Percentiles rank a stretch among this genome's conserved stretches.
Conservation (phyloP, 2,888 invertebrate species). For the Macrosiphum euphorbiae region DNA sequence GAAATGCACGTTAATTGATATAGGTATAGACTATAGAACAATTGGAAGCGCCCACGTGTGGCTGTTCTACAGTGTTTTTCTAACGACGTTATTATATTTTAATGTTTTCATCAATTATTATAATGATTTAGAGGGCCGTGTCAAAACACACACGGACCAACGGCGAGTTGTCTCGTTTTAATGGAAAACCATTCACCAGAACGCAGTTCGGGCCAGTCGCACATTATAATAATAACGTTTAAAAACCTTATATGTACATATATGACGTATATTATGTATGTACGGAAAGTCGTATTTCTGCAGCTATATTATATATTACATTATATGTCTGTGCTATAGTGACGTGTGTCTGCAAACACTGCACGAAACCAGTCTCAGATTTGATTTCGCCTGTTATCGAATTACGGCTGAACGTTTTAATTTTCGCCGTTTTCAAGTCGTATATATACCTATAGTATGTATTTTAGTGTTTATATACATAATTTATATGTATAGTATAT, state of each 20-base stretch:
- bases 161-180: background rate
- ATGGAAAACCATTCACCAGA: background rate
- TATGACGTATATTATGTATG: background rate
- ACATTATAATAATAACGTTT: background rate
- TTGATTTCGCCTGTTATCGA: background rate
- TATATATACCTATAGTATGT: background rate
- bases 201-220: background rate
- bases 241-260: background rate
- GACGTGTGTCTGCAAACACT: background rate
- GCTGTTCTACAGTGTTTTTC: background rate
- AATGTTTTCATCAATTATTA: conserved; percentile 5
- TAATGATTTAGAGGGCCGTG: conserved; percentile 5
- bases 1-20: background rate
- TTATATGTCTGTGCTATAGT: background rate
- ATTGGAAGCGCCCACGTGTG: background rate
- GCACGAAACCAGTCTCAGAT: background rate
- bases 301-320: background rate
- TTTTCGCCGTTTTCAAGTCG: conserved; percentile 16
- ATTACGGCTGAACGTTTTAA: background rate
- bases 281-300: background rate
- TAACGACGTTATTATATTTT: conserved; percentile 7
- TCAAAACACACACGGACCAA: background rate
- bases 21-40: background rate
- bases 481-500: background rate
- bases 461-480: background rate